Percentiles rank a stretch among this genome's conserved stretches.
Evolutionary conservation across 2,113 vertebrate species (phyloP).

Genomic region (Barbus barbus): DNA sequence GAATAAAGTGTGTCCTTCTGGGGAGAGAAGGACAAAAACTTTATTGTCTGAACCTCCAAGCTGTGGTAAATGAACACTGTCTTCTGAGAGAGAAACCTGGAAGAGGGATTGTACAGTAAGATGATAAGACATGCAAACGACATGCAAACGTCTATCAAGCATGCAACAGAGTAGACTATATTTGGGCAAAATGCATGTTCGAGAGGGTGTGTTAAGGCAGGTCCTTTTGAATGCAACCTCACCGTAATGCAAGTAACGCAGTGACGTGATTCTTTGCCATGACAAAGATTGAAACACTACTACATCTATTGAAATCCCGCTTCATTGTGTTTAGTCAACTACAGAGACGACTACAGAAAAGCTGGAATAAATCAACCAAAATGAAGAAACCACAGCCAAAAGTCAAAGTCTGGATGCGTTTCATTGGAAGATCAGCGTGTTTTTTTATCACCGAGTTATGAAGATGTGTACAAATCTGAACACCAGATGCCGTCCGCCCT

Average conservation of each 20-base stretch:
- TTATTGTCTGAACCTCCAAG: neutral
- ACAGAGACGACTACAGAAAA: neutral
- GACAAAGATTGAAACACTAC: neutral
- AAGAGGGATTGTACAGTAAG: conserved; percentile 23
- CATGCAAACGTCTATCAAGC: conserved; percentile 35
- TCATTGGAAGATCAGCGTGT: neutral
- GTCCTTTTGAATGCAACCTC: neutral
- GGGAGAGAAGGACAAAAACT: neutral
- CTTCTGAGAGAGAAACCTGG: conserved; percentile 2
- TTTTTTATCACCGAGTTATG: neutral
- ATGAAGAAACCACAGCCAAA: neutral
- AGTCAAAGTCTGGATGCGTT: neutral
- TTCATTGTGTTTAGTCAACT: neutral
- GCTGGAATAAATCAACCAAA: neutral
- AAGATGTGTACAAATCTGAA: neutral
- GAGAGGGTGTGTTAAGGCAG: neutral
- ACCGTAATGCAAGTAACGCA: neutral
- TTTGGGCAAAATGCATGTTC: conserved; percentile 19
- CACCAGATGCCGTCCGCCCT: neutral
- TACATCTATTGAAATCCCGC: neutral
- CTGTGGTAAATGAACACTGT: neutral
- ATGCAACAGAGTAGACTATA: conserved; percentile 33
- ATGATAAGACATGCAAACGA: conserved; percentile 35
- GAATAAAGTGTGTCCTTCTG: conserved; percentile 37
- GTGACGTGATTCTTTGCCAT: neutral